Conservation (phyloP, 2,113 vertebrate species). For the Larimichthys crocea region DNA sequence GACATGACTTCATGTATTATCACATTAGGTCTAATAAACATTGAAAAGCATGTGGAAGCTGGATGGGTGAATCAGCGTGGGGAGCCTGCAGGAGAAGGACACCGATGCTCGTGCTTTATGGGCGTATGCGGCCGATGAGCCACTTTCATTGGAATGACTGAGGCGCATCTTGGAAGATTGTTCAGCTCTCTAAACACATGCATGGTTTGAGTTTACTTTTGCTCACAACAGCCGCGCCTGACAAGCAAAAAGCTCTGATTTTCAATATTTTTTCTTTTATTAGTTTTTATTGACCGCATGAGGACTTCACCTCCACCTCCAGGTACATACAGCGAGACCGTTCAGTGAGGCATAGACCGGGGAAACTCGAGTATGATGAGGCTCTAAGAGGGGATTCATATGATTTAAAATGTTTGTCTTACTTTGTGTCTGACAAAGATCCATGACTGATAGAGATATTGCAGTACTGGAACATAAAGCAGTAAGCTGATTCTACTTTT, state of each 20-base stretch:
- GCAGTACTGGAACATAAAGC: background rate
- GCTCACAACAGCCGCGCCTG: background rate
- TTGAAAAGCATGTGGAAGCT: background rate
- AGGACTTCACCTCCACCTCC: background rate
- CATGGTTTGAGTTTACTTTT: background rate
- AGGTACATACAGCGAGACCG: background rate
- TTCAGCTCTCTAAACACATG: background rate
- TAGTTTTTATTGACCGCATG: background rate
- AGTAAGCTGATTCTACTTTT: background rate
- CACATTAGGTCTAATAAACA: background rate
- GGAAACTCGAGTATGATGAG: background rate
- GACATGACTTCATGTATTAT: too few relatives aligned
- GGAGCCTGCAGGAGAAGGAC: slow-evolving; percentile 15
- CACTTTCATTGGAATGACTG: slow-evolving; percentile 7
- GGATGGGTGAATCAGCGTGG: background rate
- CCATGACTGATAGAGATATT: background rate
- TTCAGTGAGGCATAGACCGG: background rate
- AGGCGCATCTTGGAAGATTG: background rate
- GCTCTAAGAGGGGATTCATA: background rate
- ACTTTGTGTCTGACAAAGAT: background rate
- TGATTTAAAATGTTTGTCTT: background rate
- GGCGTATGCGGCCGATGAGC: background rate
- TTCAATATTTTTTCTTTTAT: background rate
- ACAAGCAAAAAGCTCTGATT: background rate
- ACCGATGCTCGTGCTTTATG: background rate